Conservation (phyloP, 2,797 vertebrate species). For the Mus spretus region DNA sequence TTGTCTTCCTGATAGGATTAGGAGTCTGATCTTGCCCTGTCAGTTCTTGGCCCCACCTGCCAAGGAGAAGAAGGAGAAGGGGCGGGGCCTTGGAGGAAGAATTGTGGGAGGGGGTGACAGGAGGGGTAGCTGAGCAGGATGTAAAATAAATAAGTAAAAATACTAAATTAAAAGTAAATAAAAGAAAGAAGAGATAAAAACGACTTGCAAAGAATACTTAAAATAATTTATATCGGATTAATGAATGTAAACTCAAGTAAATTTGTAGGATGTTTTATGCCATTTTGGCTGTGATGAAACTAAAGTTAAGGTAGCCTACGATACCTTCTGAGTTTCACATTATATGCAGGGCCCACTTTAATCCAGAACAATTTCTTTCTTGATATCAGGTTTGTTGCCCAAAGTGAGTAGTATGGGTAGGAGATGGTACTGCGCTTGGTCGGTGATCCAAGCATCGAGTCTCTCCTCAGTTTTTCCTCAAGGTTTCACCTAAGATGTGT, state of each 20-base stretch:
- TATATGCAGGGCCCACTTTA: neutral
- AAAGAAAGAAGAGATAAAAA: neutral
- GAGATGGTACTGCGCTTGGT: neutral
- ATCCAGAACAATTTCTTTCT: conserved; percentile 8
- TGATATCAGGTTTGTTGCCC: neutral
- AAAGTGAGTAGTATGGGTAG: neutral
- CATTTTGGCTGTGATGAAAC: conserved; percentile 12
- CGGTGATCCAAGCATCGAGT: neutral
- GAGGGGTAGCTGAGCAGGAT: neutral
- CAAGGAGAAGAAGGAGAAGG: neutral
- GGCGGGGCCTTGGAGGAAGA: neutral
- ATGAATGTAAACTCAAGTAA: conserved; percentile 1
- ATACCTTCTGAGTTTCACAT: neutral
- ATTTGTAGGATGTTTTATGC: neutral
- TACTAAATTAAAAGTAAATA: neutral
- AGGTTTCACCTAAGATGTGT: neutral
- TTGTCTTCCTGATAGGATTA: neutral
- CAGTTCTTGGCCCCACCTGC: neutral
- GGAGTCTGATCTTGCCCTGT: neutral
- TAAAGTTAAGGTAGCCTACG: neutral
- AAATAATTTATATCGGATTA: conserved; percentile 20
- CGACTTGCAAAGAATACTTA: neutral
- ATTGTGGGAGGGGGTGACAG: neutral
- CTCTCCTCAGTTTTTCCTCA: neutral
- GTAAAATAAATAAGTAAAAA: neutral